These are phyloP conservation scores for Euclidia mi DNA, from an alignment of 2,888 invertebrate species.

Conservation along the genomic window DNA sequence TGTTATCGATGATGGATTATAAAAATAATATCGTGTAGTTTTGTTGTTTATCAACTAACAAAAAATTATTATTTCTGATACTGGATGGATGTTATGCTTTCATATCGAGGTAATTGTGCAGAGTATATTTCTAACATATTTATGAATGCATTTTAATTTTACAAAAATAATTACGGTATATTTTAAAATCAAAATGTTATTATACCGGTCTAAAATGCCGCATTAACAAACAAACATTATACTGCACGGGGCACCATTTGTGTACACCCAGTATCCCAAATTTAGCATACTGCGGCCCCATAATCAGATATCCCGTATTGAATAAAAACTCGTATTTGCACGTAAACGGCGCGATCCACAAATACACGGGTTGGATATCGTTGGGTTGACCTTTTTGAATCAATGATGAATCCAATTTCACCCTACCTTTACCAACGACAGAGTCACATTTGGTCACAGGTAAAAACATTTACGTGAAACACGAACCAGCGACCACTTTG, in stretches of 20 bases:
- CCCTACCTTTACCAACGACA: constrained; percentile 63
- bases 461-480: constrained; percentile 72
- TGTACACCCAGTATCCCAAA: constrained; percentile 33
- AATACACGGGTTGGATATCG: constrained; percentile 61
- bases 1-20: no score
- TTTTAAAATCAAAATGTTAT: neutral
- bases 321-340: constrained; percentile 60
- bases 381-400: constrained; percentile 80
- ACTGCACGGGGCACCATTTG: constrained; percentile 32
- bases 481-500: constrained; percentile 64
- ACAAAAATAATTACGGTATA: neutral
- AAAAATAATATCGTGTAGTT: no score
- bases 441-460: constrained; percentile 69
- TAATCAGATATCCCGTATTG: constrained; percentile 50
- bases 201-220: neutral
- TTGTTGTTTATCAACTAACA: no score
- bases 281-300: constrained; percentile 45
- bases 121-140: no score
- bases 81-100: no score
- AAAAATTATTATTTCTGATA: no score
- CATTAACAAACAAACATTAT: constrained; percentile 25
- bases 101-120: no score
- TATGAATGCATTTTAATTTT: no score
- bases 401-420: constrained; percentile 82
- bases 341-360: constrained; percentile 63